Base-by-base conservation (phyloP, 2,113 vertebrate species). In the Neomonachus schauinslandi region DNA sequence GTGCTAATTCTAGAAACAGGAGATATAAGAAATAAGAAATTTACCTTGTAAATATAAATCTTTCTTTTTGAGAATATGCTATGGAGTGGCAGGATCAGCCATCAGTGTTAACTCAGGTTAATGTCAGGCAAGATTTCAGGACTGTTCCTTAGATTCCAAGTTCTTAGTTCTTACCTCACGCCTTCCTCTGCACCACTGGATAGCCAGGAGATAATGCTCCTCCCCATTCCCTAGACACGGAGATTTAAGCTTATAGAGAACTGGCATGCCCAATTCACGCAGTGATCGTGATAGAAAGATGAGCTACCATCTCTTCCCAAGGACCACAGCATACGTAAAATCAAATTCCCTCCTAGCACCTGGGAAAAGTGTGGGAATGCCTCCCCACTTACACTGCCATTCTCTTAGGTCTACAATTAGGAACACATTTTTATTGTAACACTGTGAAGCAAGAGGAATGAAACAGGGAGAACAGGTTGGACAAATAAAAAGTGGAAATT, bases 381-480 rank as follows among this genome's bases (percentile, higher is more conserved):
- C 33, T 55, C 6, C 46, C 36, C 65, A 15, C 19, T 94, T 59
- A 33, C 14, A 49, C 36, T 42, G 13, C 9, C 18, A 6, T 26
- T 72, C 5, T 49, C 79, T 36, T 46, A 3, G 18, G 33, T 89
- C 26, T 61, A 12, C 31, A n/a, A n/a, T 19, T 57, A 49, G 36
- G 69, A 95, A 95, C 28, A 81, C 36, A 42, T 36, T 77, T 69
- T 95, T 84, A 39, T 6, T 65, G 53, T 74, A 83, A 46, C 28
- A 69, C 15, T 42, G 49, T 94, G 46, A 77, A 95, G 72, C 53
- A 65, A 95, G 61, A 86, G 69, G 74, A 94, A 76, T 42, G 65
- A 79, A 92, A 91, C 91, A 89, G 93, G 96, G 74, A 95, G 42
- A 97, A 96, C 82, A 93, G 95, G 92, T 61, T 91, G 79, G 85